A percentile compares a stretch with the other conserved stretches of the same genome.
phyloP scores from a whole-genome alignment of 37 sponge, comb jelly and placozoan genomes.

The Halichondria panicea region DNA sequence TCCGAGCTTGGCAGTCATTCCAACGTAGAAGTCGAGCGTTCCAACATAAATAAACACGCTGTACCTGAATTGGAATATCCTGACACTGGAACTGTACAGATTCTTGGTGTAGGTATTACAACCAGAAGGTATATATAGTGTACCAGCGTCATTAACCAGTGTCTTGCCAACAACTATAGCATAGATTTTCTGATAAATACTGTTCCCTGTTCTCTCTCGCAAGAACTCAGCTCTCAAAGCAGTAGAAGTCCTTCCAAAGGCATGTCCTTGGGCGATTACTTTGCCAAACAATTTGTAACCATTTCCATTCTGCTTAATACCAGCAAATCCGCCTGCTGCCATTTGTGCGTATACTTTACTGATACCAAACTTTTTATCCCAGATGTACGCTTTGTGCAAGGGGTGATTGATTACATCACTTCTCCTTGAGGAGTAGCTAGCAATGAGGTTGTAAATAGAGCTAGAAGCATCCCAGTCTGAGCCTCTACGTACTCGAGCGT shows the following conservation, averaged over 20 bases:
- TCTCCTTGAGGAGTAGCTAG: conserved; percentile 11
- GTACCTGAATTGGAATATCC: background rate
- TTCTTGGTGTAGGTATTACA: background rate
- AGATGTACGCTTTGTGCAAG: conserved; percentile 47
- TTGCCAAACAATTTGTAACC: conserved; percentile 35
- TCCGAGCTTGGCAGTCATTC: background rate
- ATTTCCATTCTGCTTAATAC: conserved; percentile 7
- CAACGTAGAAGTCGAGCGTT: background rate
- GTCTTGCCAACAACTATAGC: conserved; percentile 41
- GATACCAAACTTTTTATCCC: conserved; percentile 52
- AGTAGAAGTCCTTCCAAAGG: conserved; percentile 38
- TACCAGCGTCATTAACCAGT: conserved; percentile 9
- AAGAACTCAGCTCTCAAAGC: conserved; percentile 15
- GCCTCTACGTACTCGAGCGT: conserved; percentile 13
- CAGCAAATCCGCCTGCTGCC: conserved; percentile 50
- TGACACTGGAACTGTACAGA: background rate
- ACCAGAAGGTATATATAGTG: background rate
- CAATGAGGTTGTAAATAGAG: conserved; percentile 37
- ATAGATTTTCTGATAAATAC: conserved; percentile 19
- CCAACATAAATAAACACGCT: background rate
- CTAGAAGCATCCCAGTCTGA: conserved; percentile 40
- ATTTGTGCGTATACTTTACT: conserved; percentile 23
- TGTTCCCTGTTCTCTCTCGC: background rate
- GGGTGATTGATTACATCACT: conserved; percentile 44
- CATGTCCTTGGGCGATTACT: conserved; percentile 37